phyloP scores from a whole-genome alignment of 2,888 invertebrate genomes.

The Cyrtodaria siliqua region DNA sequence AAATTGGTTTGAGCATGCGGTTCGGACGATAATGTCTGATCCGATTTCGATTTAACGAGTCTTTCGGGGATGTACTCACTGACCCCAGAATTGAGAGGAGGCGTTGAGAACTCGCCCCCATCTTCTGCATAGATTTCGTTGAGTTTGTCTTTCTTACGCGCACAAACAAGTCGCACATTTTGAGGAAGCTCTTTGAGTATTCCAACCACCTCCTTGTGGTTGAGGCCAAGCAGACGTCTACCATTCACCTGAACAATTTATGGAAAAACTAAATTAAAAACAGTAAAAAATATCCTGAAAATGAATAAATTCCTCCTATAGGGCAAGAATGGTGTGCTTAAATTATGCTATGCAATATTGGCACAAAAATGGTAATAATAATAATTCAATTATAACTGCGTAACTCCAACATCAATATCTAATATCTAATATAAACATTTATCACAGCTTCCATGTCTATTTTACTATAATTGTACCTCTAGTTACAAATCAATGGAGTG shows the following conservation, averaged over 20 bases:
- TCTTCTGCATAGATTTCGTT: slow-evolving; percentile 76
- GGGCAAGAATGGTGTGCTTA: too few species aligned
- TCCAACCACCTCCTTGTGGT: slow-evolving; percentile 97
- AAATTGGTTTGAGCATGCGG: slow-evolving; percentile 69
- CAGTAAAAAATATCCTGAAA: not conserved
- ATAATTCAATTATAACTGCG: too few species aligned
- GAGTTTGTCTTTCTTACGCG: slow-evolving; percentile 86
- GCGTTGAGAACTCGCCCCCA: slow-evolving; percentile 61
- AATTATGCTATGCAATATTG: too few species aligned
- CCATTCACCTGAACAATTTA: slow-evolving; percentile 94
- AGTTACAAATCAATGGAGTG: too few species aligned
- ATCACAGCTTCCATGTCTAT: too few species aligned
- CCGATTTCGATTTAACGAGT: slow-evolving; percentile 97
- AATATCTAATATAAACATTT: too few species aligned
- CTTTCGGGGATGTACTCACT: slow-evolving; percentile 87
- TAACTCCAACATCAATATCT: too few species aligned
- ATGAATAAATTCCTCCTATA: too few species aligned
- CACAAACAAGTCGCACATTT: slow-evolving; percentile 96
- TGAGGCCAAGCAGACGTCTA: slow-evolving; percentile 92
- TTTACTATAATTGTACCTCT: too few species aligned
- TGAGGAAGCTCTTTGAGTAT: slow-evolving; percentile 96
- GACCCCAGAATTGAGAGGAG: slow-evolving; percentile 70
- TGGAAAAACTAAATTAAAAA: too few species aligned
- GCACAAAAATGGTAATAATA: too few species aligned
- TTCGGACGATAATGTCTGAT: slow-evolving; percentile 90